These are phyloP conservation scores for Zygaena filipendulae DNA, from an alignment of 2,888 invertebrate species.

Conservation along the genomic window DNA sequence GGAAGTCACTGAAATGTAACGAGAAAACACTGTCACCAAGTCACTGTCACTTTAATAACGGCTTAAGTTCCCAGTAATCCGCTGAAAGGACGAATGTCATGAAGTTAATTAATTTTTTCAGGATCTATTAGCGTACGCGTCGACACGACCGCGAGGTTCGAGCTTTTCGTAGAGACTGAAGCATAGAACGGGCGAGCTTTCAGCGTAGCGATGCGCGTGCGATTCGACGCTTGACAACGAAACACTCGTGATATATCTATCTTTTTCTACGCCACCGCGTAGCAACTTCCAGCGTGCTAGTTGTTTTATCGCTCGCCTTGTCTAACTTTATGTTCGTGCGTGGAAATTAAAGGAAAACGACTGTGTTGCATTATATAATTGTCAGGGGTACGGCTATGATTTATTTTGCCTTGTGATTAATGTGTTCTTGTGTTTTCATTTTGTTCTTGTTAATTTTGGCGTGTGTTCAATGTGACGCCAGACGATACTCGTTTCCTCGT, in stretches of 20 bases:
- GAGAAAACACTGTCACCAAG: slow-evolving; percentile 21
- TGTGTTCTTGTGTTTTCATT: slow-evolving; percentile 42
- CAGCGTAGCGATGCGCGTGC: slow-evolving; percentile 46
- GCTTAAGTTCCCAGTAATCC: slow-evolving; percentile 25
- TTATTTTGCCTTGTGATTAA: slow-evolving; percentile 52
- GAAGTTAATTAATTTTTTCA: slow-evolving; percentile 23
- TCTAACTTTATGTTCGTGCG: slow-evolving; percentile 29
- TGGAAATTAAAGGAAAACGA: slow-evolving; percentile 49
- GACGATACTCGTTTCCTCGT: slow-evolving; percentile 15
- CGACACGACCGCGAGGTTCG: slow-evolving; percentile 28
- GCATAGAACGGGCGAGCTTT: slow-evolving; percentile 37
- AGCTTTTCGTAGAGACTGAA: slow-evolving; percentile 52
- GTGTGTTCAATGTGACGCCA: slow-evolving; percentile 31
- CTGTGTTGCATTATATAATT: slow-evolving; percentile 38
- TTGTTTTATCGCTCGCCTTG: slow-evolving; percentile 24
- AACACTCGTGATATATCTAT: slow-evolving; percentile 20
- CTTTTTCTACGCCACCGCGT: slow-evolving; percentile 24
- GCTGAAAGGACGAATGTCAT: slow-evolving; percentile 29
- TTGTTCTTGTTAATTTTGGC: slow-evolving; percentile 41
- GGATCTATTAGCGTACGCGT: slow-evolving; percentile 14
- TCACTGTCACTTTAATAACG: slow-evolving; percentile 35
- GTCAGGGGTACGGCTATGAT: slow-evolving; percentile 38
- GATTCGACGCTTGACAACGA: slow-evolving; percentile 23
- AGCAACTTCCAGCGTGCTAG: slow-evolving; percentile 4
- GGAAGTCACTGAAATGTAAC: slow-evolving; percentile 20